phyloP scores from a whole-genome alignment of 2,797 vertebrate species.

The Micrastur ruficollis region DNA sequence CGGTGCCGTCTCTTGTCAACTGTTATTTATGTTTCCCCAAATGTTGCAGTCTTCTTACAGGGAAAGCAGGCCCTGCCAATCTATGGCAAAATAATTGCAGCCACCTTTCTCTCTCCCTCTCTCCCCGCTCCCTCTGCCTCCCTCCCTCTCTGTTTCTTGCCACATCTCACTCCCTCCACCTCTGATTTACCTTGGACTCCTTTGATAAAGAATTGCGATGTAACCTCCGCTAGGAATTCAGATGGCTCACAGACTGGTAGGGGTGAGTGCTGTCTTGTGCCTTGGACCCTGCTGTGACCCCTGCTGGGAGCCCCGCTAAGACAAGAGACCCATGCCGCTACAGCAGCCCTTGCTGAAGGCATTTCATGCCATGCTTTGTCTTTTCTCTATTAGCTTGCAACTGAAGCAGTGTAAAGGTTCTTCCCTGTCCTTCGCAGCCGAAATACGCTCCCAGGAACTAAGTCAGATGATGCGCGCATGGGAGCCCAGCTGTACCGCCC shows the following conservation, averaged over 20 bases:
- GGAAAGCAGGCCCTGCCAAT: constrained; percentile 46
- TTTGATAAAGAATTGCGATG: not conserved
- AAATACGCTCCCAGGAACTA: not conserved
- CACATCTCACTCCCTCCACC: not conserved
- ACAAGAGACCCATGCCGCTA: not conserved
- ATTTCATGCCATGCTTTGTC: not conserved
- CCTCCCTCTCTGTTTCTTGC: not conserved
- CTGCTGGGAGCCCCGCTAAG: not conserved
- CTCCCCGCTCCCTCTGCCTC: not conserved
- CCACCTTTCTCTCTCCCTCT: not conserved
- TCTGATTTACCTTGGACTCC: not conserved
- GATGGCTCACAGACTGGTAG: not conserved
- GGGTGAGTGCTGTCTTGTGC: not conserved
- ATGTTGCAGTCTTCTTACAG: constrained; percentile 49
- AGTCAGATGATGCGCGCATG: rapidly evolving
- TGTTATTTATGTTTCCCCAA: constrained; percentile 67
- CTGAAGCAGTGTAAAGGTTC: not conserved
- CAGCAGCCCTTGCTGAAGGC: not conserved
- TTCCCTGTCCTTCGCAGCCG: not conserved
- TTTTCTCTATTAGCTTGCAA: not conserved
- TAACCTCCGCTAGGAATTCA: not conserved
- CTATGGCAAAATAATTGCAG: constrained; percentile 52
- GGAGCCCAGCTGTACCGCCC: not conserved
- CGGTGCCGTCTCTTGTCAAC: constrained; percentile 47
- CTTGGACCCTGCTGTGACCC: not conserved